Evolutionary conservation across 2,888 invertebrate species (phyloP), one percentile per base, ranked within the genome.

Genomic region (Formica aserva): DNA sequence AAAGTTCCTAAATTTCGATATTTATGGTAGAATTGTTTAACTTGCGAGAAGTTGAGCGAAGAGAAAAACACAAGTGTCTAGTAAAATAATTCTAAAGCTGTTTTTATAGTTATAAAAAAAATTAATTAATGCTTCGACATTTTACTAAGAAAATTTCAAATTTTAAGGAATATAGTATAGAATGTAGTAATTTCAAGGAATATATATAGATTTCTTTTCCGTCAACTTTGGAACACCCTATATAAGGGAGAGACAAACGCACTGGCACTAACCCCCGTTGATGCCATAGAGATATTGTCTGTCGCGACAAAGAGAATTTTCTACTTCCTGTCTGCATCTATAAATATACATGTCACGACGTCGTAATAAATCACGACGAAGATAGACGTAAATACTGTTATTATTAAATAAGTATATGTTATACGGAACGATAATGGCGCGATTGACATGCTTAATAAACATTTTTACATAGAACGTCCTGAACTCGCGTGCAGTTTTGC

Each of bases 321-420:
- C 78, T 71, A 41, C 78, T 80, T 80, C 78, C 72, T 71, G 72
- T 80, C 78, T 80, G 60, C 22, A 71, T 80, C 60, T 78, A 60
- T 78, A 80, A 80, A 71, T 71, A 57, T 45, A 69, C 45, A 26
- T 22, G 22, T 18, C 35, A 71, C 8, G 22, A 22, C 72, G 60
- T 35, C 71, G 57, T 66, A 45, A 78, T 26, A 48, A 80, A 45
- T 71, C 41, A 71, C 9, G 9, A 3, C 8, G 3, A 11, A 22
- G 41, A 57, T 60, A 60, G 18, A 41, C 32, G 22, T 26, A 22
- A n/a, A 13, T 22, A 60, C n/a, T 60, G 22, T 32, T 60, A 71
- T 60, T 60, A 78, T 71, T 78, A 26, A 69, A 71, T 78, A 69
- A 57, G 38, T 63, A 76, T 38, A 60, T 1, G 26, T 66, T 57